Evolutionary conservation across 1,140 invertebrate species (phyloP), one percentile per base, ranked within the genome.

Genomic region (Stegodyphus mimosarum): DNA sequence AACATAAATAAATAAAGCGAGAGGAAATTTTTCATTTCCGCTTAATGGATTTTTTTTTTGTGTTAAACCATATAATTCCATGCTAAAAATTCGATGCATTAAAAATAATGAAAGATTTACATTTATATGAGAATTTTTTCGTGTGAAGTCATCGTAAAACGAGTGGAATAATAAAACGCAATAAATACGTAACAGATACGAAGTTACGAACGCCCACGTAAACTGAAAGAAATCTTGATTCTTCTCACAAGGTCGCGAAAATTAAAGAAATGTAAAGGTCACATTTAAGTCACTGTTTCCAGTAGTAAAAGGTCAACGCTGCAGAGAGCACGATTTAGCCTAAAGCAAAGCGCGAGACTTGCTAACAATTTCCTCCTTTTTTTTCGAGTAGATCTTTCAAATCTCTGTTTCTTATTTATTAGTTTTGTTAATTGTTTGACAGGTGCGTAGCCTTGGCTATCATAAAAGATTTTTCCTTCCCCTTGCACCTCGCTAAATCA

Each of bases 401-500:
- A 66, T 66, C 66, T 73, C 53, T 74, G 78, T 6, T 80, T 63
- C 71, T 74, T 74, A 52, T 66, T 72, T 53, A 48, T 79, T 11
- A 64, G 63, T 48, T 52, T 63, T n/a, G 50, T 74, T 74, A 74
- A 83, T 74, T 73, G 63, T 50, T 53, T 83, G 80, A 83, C 80
- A 83, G 80, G 80, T 83, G 80, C 15, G 80, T 74, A 83, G 80
- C 80, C 80, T 83, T 83, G 60, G 33, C n/a, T 63, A 50, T 66
- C 60, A 73, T 66, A 81, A 50, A 71, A 17, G 48, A 13, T 49
- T 66, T 81, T 72, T 81, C 72, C 72, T 60, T 72, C 69, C 48
- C 49, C 17, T 50, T 18, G 71, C 17, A 33, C 33, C 33, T 33
- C 33, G 33, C 33, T 33, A 33, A 55, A 72, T 69, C 80, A 52